Conservation (phyloP, 2,797 vertebrate genomes). For the Catostomus latipinnis region DNA sequence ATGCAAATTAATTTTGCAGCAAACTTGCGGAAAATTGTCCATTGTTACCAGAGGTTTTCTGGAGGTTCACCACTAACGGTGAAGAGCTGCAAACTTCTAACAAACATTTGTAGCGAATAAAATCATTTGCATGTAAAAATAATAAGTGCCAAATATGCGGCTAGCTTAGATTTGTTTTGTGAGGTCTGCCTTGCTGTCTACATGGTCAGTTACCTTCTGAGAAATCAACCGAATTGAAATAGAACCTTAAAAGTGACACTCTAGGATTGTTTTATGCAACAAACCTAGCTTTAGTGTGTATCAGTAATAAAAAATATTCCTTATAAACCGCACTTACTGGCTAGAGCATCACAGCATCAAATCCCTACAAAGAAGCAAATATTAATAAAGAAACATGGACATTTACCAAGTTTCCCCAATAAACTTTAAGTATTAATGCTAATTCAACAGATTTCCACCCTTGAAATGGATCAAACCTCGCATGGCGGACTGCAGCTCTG, state of each 20-base stretch:
- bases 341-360: neutral
- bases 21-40: too few relatives aligned
- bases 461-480: neutral
- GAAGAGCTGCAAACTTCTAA: too few relatives aligned
- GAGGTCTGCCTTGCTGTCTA: too few relatives aligned
- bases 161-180: too few relatives aligned
- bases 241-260: neutral
- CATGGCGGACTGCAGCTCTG: slow-evolving; percentile 22
- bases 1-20: too few relatives aligned
- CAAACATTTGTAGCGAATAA: too few relatives aligned
- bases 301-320: neutral
- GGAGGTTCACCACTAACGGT: too few relatives aligned
- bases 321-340: neutral
- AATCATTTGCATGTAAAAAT: too few relatives aligned
- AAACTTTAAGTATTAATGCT: slow-evolving; percentile 25
- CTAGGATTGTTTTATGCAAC: neutral
- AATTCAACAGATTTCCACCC: slow-evolving; percentile 6
- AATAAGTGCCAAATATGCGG: too few relatives aligned
- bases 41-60: too few relatives aligned
- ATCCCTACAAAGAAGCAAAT: neutral
- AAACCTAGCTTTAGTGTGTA: neutral
- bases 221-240: too few relatives aligned
- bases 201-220: too few relatives aligned
- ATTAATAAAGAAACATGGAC: slow-evolving; percentile 24
- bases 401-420: slow-evolving; percentile 38